phyloP scores from a whole-genome alignment of 92 coral and sea anemone species.

The Zoanthus gigantus region DNA sequence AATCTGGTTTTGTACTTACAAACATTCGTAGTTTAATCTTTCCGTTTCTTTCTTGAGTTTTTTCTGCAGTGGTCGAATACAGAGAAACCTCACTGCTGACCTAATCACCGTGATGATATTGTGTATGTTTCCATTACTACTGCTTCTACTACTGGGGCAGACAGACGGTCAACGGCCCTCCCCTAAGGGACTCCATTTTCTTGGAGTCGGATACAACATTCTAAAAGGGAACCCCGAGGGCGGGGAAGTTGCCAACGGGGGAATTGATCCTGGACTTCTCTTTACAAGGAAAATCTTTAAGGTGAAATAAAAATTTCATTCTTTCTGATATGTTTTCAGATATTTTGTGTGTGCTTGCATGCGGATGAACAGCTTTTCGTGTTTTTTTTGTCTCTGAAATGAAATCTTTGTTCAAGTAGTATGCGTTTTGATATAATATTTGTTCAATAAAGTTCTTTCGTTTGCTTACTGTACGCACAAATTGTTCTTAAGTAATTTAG shows the following conservation, averaged over 20 bases:
- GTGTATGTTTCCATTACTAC: background rate
- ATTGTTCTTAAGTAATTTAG: too few relatives aligned
- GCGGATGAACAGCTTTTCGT: too few relatives aligned
- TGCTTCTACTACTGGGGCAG: background rate
- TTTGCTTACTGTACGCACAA: too few relatives aligned
- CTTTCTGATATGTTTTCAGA: background rate
- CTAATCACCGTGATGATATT: background rate
- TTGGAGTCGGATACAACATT: slow-evolving; percentile 72
- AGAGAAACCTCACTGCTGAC: background rate
- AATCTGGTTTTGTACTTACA: too few relatives aligned
- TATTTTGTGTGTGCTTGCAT: too few relatives aligned
- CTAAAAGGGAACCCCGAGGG: slow-evolving; percentile 74
- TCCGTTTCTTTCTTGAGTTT: too few relatives aligned
- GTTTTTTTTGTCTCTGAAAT: too few relatives aligned
- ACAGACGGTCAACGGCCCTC: slow-evolving; percentile 22
- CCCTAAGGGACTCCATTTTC: slow-evolving; percentile 66
- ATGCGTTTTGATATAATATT: too few relatives aligned
- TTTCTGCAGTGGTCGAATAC: background rate
- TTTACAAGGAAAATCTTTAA: slow-evolving; percentile 55
- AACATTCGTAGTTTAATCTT: too few relatives aligned
- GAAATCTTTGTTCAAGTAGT: too few relatives aligned
- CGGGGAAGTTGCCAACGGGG: slow-evolving; percentile 55
- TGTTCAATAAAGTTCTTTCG: too few relatives aligned
- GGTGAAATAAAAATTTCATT: background rate
- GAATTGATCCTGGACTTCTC: slow-evolving; percentile 69